Evolutionary conservation across 2,888 invertebrate species (phyloP), one percentile per base, ranked within the genome.

Genomic region (Drosophila prostipennis): DNA sequence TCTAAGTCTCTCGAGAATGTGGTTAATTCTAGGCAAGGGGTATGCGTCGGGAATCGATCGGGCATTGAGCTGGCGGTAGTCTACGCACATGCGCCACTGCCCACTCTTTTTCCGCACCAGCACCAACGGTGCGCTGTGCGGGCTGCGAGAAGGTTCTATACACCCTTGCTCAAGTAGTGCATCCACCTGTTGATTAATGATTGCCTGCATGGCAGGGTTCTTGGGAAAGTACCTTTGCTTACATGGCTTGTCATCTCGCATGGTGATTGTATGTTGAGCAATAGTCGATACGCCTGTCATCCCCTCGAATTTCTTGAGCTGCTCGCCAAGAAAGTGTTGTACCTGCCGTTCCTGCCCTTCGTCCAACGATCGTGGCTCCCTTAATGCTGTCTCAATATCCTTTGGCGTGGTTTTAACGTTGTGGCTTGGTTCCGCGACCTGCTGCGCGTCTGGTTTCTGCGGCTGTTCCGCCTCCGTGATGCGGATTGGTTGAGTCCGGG

Each of bases 221-320:
- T 37, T 37, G 37, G 37, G 14, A 37, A 37, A 37, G 37, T 37
- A 37, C 13, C n/a, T 37, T 7, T 37, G 37, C n/a, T 37, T 37
- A 14, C 37, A 37, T 6, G 37, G 37, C n/a, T 37, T 37, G 37
- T 37, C 37, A 37, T 37, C 37, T 37, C 37, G n/a, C 37, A 37
- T 37, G n/a, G 37, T 37, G n/a, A 37, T 37, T 37, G 13, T 37
- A 37, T 37, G 37, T n/a, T 37, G n/a, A 3, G 13, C 37, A 0
- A 37, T 37, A 37, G 37, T 37, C n/a, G 14, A 4, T 14, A 14
- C n/a, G 37, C 37, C 37, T 7, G 37, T n/a, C 37, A 37, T 14
- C 13, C n/a, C 37, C 37, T 37, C 37, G 37, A 37, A 37, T 14
- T 37, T 37, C 37, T 37, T 37, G n/a, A 37, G 37, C 37, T 37